Evolutionary conservation across 1,140 invertebrate genomes (phyloP).

Genomic region (Potamilus streckersoni): DNA sequence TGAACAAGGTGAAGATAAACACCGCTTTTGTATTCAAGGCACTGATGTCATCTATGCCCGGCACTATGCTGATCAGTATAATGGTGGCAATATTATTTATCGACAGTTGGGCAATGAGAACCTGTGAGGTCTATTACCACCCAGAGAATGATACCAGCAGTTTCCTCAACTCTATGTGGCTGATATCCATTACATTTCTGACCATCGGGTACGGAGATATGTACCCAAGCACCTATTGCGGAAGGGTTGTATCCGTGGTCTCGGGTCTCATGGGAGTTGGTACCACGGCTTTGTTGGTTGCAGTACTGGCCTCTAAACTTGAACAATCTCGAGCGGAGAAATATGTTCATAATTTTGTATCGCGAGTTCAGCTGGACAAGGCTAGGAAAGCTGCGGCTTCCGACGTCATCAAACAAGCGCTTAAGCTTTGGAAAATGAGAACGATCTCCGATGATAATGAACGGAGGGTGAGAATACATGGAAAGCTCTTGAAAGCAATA

Average conservation of each 20-base stretch:
- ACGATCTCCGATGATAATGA: slow-evolving; percentile 8
- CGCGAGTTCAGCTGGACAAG: slow-evolving; percentile 49
- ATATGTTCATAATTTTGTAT: slow-evolving; percentile 55
- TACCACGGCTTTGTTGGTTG: slow-evolving; percentile 60
- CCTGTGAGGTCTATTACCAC: slow-evolving; percentile 60
- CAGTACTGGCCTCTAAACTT: slow-evolving; percentile 58
- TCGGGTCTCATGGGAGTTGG: slow-evolving; percentile 62
- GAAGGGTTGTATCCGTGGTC: slow-evolving; percentile 53
- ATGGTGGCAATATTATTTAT: slow-evolving; percentile 61
- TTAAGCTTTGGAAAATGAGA: slow-evolving; percentile 45
- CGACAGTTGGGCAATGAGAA: slow-evolving; percentile 62
- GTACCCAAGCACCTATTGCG: slow-evolving; percentile 56
- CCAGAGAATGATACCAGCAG: slow-evolving; percentile 34
- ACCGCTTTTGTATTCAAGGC: slow-evolving; percentile 68
- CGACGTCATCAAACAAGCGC: slow-evolving; percentile 52
- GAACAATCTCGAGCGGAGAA: slow-evolving; percentile 54
- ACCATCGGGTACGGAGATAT: slow-evolving; percentile 62
- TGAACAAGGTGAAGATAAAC: slow-evolving; percentile 66
- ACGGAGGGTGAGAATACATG: slow-evolving; percentile 39
- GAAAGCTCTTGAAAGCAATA: slow-evolving; percentile 46
- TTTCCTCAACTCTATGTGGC: slow-evolving; percentile 56
- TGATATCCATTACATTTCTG: slow-evolving; percentile 61
- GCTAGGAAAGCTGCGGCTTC: slow-evolving; percentile 48
- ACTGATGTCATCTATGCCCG: slow-evolving; percentile 65
- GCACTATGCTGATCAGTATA: slow-evolving; percentile 55